Evolutionary conservation across 1,140 invertebrate genomes (phyloP).

Genomic region (Thereuonema tuberculata): DNA sequence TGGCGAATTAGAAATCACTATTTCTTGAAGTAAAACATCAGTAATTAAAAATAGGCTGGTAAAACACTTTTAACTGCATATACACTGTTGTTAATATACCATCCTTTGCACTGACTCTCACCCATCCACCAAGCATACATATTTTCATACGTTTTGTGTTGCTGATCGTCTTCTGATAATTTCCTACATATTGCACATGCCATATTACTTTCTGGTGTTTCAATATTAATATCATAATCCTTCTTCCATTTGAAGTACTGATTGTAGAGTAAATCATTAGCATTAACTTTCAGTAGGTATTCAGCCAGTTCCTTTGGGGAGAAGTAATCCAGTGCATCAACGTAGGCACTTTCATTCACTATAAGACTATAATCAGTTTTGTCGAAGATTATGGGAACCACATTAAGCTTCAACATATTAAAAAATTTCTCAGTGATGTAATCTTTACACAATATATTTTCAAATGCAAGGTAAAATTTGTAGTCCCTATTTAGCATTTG

Average conservation of each 20-base stretch:
- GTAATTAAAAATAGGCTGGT: too few relatives aligned
- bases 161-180: background rate
- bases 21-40: too few relatives aligned
- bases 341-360: slow-evolving; percentile 31
- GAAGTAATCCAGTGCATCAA: slow-evolving; percentile 25
- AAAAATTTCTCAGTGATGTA: slow-evolving; percentile 38
- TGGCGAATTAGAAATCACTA: too few relatives aligned
- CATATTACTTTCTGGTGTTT: background rate
- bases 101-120: slow-evolving; percentile 54
- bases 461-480: slow-evolving; percentile 34
- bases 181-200: background rate
- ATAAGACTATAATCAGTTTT: slow-evolving; percentile 27
- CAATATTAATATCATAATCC: slow-evolving; percentile 44
- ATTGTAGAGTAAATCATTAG: slow-evolving; percentile 22
- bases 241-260: slow-evolving; percentile 15
- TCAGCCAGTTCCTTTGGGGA: slow-evolving; percentile 22
- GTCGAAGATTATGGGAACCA: slow-evolving; percentile 30
- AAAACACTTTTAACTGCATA: too few relatives aligned
- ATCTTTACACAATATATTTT: slow-evolving; percentile 34
- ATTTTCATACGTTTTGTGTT: background rate
- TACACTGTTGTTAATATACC: too few relatives aligned
- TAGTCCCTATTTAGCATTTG: slow-evolving; percentile 85
- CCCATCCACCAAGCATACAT: slow-evolving; percentile 38
- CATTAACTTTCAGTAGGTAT: slow-evolving; percentile 20
- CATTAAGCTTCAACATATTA: slow-evolving; percentile 34